Evolutionary conservation across 1,140 invertebrate species (phyloP).

Genomic region (Drosophila sproati): DNA sequence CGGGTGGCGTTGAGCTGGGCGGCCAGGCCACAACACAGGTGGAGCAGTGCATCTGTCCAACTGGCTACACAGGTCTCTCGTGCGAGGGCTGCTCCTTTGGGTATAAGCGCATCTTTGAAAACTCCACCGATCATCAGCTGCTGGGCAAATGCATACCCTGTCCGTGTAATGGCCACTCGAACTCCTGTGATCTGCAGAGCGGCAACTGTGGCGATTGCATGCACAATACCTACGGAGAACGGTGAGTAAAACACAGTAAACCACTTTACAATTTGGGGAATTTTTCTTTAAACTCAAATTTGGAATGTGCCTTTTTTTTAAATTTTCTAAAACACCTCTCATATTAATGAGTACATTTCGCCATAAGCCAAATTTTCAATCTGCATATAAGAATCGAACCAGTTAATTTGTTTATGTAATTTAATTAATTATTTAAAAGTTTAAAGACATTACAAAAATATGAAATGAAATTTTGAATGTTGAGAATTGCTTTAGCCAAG

Average conservation of each 20-base stretch:
- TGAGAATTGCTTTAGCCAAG: neutral
- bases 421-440: too few species aligned
- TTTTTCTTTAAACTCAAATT: too few species aligned
- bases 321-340: too few species aligned
- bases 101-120: slow-evolving; percentile 90
- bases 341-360: too few species aligned
- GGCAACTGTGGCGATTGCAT: slow-evolving; percentile 91
- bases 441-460: too few species aligned
- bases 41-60: slow-evolving; percentile 89
- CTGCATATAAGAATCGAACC: too few species aligned
- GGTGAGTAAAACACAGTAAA: slow-evolving; percentile 62
- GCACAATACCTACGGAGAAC: slow-evolving; percentile 88
- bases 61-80: slow-evolving; percentile 90
- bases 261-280: neutral
- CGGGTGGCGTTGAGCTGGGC: slow-evolving; percentile 81
- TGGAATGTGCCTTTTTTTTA: too few species aligned
- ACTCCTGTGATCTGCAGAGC: slow-evolving; percentile 91
- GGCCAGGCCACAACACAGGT: slow-evolving; percentile 83
- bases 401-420: too few species aligned
- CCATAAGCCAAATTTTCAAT: too few species aligned
- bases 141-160: slow-evolving; percentile 92
- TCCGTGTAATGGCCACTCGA: slow-evolving; percentile 94
- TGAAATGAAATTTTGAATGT: too few species aligned
- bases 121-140: slow-evolving; percentile 85
- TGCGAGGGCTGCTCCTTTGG: slow-evolving; percentile 94